Evolutionary conservation across 92 coral and sea anemone species (phyloP).

Genomic region (Paragorgia papillata): DNA sequence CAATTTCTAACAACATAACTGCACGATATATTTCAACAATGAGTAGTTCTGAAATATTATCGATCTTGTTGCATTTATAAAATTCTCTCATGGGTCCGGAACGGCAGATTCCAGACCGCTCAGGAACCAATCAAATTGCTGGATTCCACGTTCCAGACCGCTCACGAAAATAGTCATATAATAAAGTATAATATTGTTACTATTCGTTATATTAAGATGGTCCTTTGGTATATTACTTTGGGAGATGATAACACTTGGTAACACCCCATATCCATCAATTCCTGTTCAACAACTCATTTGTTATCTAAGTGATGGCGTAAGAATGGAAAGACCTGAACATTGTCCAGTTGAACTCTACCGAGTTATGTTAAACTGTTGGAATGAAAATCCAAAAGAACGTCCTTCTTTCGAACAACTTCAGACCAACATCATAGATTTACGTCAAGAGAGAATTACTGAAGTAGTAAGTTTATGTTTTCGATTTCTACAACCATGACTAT

Average conservation of each 20-base stretch:
- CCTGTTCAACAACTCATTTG: constrained; percentile 27
- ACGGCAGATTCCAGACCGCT: no score
- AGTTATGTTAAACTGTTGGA: constrained; percentile 31
- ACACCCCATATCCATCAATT: constrained; percentile 33
- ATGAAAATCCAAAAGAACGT: constrained; percentile 21
- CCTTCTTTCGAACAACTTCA: constrained; percentile 24
- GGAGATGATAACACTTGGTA: constrained; percentile 40
- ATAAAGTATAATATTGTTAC: not conserved
- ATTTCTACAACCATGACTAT: no score
- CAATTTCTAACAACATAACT: no score
- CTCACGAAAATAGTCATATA: no score
- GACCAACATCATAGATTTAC: not conserved
- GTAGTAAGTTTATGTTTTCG: no score
- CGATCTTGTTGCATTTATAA: no score
- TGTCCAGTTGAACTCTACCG: constrained; percentile 24
- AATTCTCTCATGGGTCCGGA: no score
- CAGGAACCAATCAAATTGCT: no score
- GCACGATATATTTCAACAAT: no score
- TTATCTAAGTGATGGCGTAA: not conserved
- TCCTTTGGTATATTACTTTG: constrained; percentile 41
- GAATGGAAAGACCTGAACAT: constrained; percentile 26
- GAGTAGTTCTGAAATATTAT: no score
- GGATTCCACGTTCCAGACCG: no score
- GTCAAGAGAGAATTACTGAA: constrained; percentile 5
- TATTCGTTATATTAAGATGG: constrained; percentile 9